A percentile compares a stretch with the other conserved stretches of the same genome.
Conservation (phyloP, 2,113 vertebrate genomes). For the Chaetura pelagica region DNA sequence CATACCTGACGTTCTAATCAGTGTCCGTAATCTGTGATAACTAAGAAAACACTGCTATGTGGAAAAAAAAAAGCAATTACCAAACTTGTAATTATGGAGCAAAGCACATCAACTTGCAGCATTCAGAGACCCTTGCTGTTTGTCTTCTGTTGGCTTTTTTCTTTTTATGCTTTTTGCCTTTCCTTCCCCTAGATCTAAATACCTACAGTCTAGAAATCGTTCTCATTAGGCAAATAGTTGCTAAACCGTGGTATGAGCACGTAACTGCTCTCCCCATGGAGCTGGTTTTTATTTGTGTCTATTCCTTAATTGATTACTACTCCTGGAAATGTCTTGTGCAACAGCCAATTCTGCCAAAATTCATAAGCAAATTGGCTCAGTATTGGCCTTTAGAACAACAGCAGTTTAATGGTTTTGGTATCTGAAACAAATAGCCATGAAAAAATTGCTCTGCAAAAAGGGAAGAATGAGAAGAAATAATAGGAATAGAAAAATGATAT, state of each 20-base stretch:
- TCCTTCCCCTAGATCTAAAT: not conserved
- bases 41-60: not conserved
- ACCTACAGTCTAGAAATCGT: not conserved
- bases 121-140: not conserved
- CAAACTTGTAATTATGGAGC: not conserved
- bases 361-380: not conserved
- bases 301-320: not conserved
- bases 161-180: not conserved
- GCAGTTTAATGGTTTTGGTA: not conserved
- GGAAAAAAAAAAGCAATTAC: not conserved
- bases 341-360: not conserved
- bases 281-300: not conserved
- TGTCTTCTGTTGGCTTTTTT: not conserved
- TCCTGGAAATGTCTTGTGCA: not conserved
- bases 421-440: not conserved
- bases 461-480: not conserved
- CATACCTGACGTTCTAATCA: not conserved
- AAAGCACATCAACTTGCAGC: not conserved
- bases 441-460: not conserved
- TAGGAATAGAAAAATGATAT: not conserved
- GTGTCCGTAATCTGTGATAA: not conserved
- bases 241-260: not conserved
- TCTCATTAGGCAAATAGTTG: not conserved
- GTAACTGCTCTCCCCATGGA: not conserved
- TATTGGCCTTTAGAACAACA: not conserved